Evolutionary conservation across 2,113 vertebrate genomes (phyloP).

Genomic region (Eudyptes chrysolophus): DNA sequence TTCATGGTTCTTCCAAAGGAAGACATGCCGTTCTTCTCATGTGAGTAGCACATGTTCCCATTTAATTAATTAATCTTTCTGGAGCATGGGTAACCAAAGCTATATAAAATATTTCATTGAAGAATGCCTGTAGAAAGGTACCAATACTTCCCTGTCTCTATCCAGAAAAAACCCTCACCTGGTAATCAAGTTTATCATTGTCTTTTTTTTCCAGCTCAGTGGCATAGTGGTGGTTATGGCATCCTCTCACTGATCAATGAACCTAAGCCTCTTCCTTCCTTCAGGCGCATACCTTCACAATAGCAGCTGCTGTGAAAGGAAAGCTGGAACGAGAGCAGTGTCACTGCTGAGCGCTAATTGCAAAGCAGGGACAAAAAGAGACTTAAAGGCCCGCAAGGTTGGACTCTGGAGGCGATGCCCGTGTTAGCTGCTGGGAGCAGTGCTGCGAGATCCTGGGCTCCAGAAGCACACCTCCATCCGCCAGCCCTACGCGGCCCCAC

Average conservation of each 20-base stretch:
- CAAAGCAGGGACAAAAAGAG: background rate
- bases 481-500: background rate
- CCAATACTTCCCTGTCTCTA: background rate
- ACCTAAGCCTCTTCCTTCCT: background rate
- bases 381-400: fast-evolving
- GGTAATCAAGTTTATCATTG: background rate
- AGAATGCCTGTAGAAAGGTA: background rate
- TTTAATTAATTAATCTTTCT: background rate
- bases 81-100: background rate
- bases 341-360: background rate
- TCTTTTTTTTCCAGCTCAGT: background rate
- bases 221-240: background rate
- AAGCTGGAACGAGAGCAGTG: background rate
- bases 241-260: background rate
- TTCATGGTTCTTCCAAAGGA: background rate
- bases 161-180: background rate
- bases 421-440: fast-evolving
- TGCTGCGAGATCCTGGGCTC: fast-evolving
- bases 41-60: fast-evolving
- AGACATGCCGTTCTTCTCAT: background rate
- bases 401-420: fast-evolving
- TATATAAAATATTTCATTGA: background rate
- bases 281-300: background rate
- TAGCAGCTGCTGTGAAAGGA: background rate
- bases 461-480: background rate